phyloP scores from a whole-genome alignment of 1,140 invertebrate species.

The Trissolcus basalis region DNA sequence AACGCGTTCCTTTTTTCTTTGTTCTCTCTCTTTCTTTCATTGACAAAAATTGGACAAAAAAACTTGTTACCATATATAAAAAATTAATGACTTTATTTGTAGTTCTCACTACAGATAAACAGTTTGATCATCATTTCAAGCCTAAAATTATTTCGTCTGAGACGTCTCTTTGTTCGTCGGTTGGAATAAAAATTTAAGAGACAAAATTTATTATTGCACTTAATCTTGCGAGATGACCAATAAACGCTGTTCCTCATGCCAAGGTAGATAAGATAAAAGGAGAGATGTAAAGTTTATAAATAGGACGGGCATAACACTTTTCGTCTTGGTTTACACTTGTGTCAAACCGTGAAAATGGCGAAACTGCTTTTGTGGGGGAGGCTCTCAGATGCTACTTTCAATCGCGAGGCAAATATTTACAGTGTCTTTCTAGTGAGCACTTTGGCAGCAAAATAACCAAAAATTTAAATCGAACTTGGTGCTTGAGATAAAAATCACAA shows the following conservation, averaged over 20 bases:
- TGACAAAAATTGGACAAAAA: too few relatives aligned
- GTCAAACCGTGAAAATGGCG: conserved; percentile 45
- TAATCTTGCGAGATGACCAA: conserved; percentile 31
- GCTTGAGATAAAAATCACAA: neutral
- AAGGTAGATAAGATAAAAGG: conserved; percentile 50
- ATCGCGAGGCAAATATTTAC: conserved; percentile 44
- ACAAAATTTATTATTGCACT: conserved; percentile 21
- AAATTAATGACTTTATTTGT: too few relatives aligned
- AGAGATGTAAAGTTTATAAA: conserved; percentile 41
- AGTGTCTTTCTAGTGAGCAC: conserved; percentile 12
- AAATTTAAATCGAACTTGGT: neutral
- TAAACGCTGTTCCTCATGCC: conserved; percentile 30
- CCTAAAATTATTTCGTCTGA: too few relatives aligned
- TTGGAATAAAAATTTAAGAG: too few relatives aligned
- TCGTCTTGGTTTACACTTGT: conserved; percentile 47
- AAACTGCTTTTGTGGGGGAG: conserved; percentile 24
- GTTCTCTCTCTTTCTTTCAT: too few relatives aligned
- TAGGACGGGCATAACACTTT: conserved; percentile 47
- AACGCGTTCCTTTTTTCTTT: neutral
- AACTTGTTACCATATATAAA: too few relatives aligned
- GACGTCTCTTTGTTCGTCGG: too few relatives aligned
- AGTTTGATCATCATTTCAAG: too few relatives aligned
- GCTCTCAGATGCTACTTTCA: conserved; percentile 36
- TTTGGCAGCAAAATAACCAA: neutral
- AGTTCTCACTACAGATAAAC: too few relatives aligned